A percentile compares a stretch with the other conserved stretches of the same genome.
Conservation (phyloP, 2,888 invertebrate species). For the Thera britannica region DNA sequence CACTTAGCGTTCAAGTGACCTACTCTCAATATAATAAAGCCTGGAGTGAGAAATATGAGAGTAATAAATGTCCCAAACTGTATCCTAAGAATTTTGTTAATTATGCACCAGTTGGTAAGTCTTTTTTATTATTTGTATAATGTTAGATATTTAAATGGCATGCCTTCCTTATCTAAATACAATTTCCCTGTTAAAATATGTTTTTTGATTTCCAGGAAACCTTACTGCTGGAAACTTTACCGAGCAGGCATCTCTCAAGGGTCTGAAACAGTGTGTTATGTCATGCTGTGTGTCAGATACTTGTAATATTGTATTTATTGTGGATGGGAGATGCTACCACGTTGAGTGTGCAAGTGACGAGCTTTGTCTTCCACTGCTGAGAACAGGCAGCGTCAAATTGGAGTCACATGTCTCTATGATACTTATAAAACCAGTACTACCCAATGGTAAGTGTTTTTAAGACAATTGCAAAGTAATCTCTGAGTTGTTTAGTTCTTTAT, state of each 20-base stretch:
- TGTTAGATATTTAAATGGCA: background rate
- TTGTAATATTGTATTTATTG: conserved; percentile 93
- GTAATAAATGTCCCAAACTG: conserved; percentile 81
- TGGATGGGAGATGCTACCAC: conserved; percentile 90
- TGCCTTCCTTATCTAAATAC: background rate
- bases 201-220: conserved; percentile 65
- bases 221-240: conserved; percentile 86
- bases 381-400: conserved; percentile 78
- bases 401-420: conserved; percentile 90
- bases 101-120: conserved; percentile 84
- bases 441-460: conserved; percentile 69
- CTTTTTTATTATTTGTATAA: background rate
- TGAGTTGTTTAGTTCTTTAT: too few relatives aligned
- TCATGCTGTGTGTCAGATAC: conserved; percentile 87
- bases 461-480: background rate
- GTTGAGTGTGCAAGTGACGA: conserved; percentile 89
- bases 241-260: conserved; percentile 78
- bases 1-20: conserved; percentile 58
- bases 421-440: conserved; percentile 88
- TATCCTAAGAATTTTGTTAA: conserved; percentile 83
- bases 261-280: conserved; percentile 87
- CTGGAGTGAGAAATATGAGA: conserved; percentile 80
- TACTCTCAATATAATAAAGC: conserved; percentile 72
- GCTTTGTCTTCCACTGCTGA: conserved; percentile 88
- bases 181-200: background rate